Evolutionary conservation across 2,888 invertebrate species (phyloP).

Genomic region (Ichneumon xanthorius): DNA sequence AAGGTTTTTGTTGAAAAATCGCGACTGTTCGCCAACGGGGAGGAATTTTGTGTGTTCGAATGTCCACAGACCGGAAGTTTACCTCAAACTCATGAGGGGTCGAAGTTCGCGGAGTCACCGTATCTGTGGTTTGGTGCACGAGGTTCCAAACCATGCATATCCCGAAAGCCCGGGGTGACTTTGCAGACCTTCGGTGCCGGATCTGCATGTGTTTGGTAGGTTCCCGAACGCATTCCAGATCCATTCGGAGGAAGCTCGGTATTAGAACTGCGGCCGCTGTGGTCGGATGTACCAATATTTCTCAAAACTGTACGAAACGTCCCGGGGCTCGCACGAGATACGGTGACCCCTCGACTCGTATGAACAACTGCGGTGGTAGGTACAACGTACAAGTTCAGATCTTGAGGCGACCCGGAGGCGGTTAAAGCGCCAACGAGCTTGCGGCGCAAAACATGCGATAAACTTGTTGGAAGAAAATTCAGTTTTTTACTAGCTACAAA

Average conservation of each 20-base stretch:
- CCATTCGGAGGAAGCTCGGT: constrained; percentile 31
- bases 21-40: not conserved
- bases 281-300: constrained; percentile 59
- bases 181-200: constrained; percentile 44
- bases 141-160: not conserved
- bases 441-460: too few relatives aligned
- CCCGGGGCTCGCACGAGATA: constrained; percentile 27
- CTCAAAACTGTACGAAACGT: constrained; percentile 45
- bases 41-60: not conserved
- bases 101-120: constrained; percentile 35
- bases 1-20: too few relatives aligned
- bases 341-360: constrained; percentile 24
- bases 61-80: not conserved
- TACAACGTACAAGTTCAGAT: not conserved
- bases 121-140: constrained; percentile 13
- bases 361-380: constrained; percentile 7
- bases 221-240: constrained; percentile 25
- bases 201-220: constrained; percentile 54
- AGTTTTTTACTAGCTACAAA: not conserved
- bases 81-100: constrained; percentile 4
- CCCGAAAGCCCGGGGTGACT: constrained; percentile 60
- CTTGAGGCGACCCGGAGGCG: not conserved
- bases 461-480: not conserved
- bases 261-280: constrained; percentile 53
- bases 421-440: not conserved